These are phyloP conservation scores for Botrylloides violaceus DNA, from an alignment of 23 tunicate genomes.

Conservation along the genomic window DNA sequence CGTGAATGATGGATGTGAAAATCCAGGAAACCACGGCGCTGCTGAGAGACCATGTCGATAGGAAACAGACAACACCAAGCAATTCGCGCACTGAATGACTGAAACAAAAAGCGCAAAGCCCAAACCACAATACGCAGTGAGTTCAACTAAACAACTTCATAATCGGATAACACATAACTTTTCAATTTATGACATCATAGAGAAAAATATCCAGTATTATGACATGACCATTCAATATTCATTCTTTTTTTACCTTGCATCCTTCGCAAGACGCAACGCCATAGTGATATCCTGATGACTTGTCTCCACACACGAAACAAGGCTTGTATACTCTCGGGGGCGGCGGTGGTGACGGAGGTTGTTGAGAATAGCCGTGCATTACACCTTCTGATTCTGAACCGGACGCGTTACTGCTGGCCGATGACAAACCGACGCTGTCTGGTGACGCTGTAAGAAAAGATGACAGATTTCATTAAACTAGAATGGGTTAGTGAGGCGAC, in stretches of 20 bases:
- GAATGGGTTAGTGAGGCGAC: too few relatives aligned
- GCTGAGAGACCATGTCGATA: background rate
- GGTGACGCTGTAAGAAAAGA: slow-evolving; percentile 78
- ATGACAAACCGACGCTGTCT: slow-evolving; percentile 80
- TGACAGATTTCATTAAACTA: background rate
- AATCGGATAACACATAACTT: too few relatives aligned
- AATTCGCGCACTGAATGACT: too few relatives aligned
- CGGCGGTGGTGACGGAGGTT: slow-evolving; percentile 94
- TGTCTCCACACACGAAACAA: slow-evolving; percentile 95
- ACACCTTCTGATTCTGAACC: slow-evolving; percentile 79
- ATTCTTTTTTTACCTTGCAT: slow-evolving; percentile 83
- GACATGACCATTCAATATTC: too few relatives aligned
- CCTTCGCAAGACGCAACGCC: slow-evolving; percentile 96
- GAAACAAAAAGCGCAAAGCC: too few relatives aligned
- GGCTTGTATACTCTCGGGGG: slow-evolving; percentile 94
- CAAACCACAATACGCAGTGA: too few relatives aligned
- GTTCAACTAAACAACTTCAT: too few relatives aligned
- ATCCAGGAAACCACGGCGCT: background rate
- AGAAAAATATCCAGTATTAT: too few relatives aligned
- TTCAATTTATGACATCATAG: too few relatives aligned
- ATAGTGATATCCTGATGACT: slow-evolving; percentile 89
- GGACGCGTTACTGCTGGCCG: slow-evolving; percentile 66
- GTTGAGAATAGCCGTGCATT: slow-evolving; percentile 17
- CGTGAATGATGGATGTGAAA: background rate
- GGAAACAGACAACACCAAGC: too few relatives aligned